Base-by-base conservation (phyloP, 30 jellyfish, hydroid and myxozoan genomes). In the Pseudorhiza aurosa region DNA sequence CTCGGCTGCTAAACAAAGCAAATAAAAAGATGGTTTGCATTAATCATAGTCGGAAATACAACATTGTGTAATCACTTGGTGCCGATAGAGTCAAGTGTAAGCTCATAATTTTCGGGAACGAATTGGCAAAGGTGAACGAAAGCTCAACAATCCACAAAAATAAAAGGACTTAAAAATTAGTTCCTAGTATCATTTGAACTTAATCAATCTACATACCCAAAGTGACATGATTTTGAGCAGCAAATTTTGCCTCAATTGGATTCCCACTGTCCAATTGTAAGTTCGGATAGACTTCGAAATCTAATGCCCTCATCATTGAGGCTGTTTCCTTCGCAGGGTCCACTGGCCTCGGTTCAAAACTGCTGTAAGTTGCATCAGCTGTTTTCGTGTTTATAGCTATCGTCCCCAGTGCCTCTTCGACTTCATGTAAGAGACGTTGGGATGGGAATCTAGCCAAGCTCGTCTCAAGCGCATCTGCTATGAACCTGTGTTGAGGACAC, bases 131-230 rank as follows among this genome's bases (percentile, higher is more conserved):
- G n/a, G n/a, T n/a, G n/a, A n/a, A n/a, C n/a, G n/a, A n/a, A n/a
- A n/a, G n/a, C n/a, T n/a, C n/a, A n/a, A n/a, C n/a, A n/a, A n/a
- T n/a, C n/a, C n/a, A n/a, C n/a, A n/a, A n/a, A n/a, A n/a, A n/a
- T n/a, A n/a, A n/a, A n/a, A n/a, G n/a, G n/a, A n/a, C n/a, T n/a
- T n/a, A n/a, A n/a, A n/a, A n/a, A n/a, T n/a, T n/a, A n/a, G n/a
- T n/a, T n/a, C n/a, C n/a, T n/a, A n/a, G n/a, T n/a, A n/a, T n/a
- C n/a, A n/a, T n/a, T n/a, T n/a, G n/a, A n/a, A n/a, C n/a, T n/a
- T n/a, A n/a, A n/a, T n/a, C n/a, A n/a, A n/a, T n/a, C n/a, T 59
- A 22, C 28, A 31, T 21, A 73, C 86, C 86, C 39, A 73, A 33
- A 0, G 44, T 17, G 12, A 77, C 63, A 25, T 62, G 43, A 29